These are phyloP conservation scores for Papilio polyxenes DNA, from an alignment of 1,140 invertebrate genomes.

Conservation along the genomic window DNA sequence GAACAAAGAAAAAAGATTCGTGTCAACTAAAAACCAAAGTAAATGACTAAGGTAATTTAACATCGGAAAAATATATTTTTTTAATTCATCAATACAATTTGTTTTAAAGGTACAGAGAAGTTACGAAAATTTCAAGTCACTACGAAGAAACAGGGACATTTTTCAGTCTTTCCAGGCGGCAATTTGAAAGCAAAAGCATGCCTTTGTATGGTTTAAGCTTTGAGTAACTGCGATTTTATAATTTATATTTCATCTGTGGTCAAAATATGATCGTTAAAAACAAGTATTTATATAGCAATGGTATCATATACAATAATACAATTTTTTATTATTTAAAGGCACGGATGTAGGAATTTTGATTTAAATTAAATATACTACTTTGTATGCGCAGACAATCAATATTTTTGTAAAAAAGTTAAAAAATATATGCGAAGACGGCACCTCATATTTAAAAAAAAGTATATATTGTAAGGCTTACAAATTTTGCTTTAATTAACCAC, in stretches of 20 bases:
- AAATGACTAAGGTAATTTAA: not conserved
- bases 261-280: too few relatives aligned
- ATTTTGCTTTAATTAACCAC: too few relatives aligned
- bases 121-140: constrained; percentile 45
- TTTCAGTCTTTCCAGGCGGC: constrained; percentile 60
- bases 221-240: constrained; percentile 35
- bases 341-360: too few relatives aligned
- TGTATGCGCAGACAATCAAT: too few relatives aligned
- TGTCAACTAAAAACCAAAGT: not conserved
- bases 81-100: constrained; percentile 2
- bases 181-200: constrained; percentile 58
- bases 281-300: too few relatives aligned
- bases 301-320: too few relatives aligned
- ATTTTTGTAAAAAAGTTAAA: too few relatives aligned
- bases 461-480: too few relatives aligned
- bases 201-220: constrained; percentile 45
- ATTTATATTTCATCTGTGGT: not conserved
- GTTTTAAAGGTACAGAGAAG: constrained; percentile 33
- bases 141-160: constrained; percentile 58
- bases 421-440: too few relatives aligned
- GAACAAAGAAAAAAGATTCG: not conserved
- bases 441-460: too few relatives aligned
- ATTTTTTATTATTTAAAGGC: too few relatives aligned
- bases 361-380: too few relatives aligned
- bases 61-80: not conserved